Base-by-base conservation (phyloP, 2,113 vertebrate species). In the Tricholaema leucomelas region DNA sequence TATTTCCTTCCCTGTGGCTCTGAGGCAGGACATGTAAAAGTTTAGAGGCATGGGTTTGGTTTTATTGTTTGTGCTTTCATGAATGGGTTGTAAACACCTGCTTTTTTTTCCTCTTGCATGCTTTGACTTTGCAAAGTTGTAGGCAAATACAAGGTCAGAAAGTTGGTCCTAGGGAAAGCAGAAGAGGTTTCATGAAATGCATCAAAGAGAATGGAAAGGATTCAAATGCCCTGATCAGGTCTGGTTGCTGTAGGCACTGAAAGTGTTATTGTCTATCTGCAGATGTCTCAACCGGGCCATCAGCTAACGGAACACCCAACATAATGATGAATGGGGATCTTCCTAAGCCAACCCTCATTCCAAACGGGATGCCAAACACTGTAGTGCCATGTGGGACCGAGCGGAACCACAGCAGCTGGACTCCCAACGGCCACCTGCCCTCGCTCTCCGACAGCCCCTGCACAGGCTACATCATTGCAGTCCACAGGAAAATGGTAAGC, bases 401-500 rank as follows among this genome's bases (percentile, higher is more conserved):
- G 60, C 98, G 96, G 18, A 97, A 91, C 35, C 81, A 98, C 16
- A 91, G 97, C 89, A 97, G 98, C 66, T 98, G 98, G 69, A 76
- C 98, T 24, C 91, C 97, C 74, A 99, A 99, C 3, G 98, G 99
- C 21, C 99, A 99, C 38, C 85, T 98, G 86, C 93, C 98, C 25
- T 95, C 97, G 3, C 92, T 98, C 76, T 96, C 98, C 58, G 98
- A 99, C 42, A 99, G 98, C 81, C 98, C 99, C 3, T 99, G 99
- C 94, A 99, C 97, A 16, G 99, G 99, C 5, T 99, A 99, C 97
- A 99, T 99, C 93, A 99, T 99, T 74, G 99, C 99, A 80, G 98
- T 99, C 95, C 99, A 99, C 97, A 98, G 99, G 85, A 99, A 99
- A 96, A 99, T 99, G 99, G 99, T 99, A 92, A 97, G 98, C 97